Percentiles rank a stretch among this genome's conserved stretches.
Evolutionary conservation across 2,888 invertebrate species (phyloP).

Genomic region (Drosophila suboccidentalis): DNA sequence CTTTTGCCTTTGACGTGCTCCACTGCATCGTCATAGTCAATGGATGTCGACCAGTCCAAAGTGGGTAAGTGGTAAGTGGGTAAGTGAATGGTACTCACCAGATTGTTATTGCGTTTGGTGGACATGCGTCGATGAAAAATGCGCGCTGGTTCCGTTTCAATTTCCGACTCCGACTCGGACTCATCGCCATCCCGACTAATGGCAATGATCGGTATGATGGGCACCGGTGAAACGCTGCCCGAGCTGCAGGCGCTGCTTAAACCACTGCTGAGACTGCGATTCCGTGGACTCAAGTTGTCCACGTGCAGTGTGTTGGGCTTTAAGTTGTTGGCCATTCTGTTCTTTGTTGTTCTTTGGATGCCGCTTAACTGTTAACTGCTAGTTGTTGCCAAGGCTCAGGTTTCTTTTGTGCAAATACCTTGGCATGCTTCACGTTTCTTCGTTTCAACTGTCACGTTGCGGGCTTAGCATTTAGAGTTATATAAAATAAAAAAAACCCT

Average conservation of each 20-base stretch:
- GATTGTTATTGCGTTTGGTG: slow-evolving; percentile 92
- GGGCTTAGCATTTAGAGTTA: slow-evolving; percentile 34
- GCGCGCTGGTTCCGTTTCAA: slow-evolving; percentile 92
- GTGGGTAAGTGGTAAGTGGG: neutral
- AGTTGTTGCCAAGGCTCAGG: slow-evolving; percentile 3
- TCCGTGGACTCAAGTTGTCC: slow-evolving; percentile 50
- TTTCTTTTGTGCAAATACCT: slow-evolving; percentile 23
- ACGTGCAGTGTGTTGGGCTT: slow-evolving; percentile 72
- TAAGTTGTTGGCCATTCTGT: slow-evolving; percentile 72
- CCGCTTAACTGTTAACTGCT: slow-evolving; percentile 8
- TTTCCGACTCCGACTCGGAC: slow-evolving; percentile 92
- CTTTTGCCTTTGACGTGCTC: slow-evolving; percentile 55
- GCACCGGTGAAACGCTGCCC: slow-evolving; percentile 81
- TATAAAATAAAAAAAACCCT: slow-evolving; percentile 57
- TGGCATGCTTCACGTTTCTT: slow-evolving; percentile 19
- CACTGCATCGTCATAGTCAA: slow-evolving; percentile 51
- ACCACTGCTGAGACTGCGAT: slow-evolving; percentile 57
- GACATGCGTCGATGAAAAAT: slow-evolving; percentile 92
- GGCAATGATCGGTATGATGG: slow-evolving; percentile 79
- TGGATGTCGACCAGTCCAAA: slow-evolving; percentile 9
- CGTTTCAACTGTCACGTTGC: slow-evolving; percentile 55
- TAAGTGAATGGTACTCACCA: slow-evolving; percentile 87
- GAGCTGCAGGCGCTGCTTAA: slow-evolving; percentile 80
- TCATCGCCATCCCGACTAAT: slow-evolving; percentile 86
- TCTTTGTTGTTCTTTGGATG: slow-evolving; percentile 21